Conservation (phyloP, 92 coral and sea anemone genomes). For the Epizoanthus illoricatus region DNA sequence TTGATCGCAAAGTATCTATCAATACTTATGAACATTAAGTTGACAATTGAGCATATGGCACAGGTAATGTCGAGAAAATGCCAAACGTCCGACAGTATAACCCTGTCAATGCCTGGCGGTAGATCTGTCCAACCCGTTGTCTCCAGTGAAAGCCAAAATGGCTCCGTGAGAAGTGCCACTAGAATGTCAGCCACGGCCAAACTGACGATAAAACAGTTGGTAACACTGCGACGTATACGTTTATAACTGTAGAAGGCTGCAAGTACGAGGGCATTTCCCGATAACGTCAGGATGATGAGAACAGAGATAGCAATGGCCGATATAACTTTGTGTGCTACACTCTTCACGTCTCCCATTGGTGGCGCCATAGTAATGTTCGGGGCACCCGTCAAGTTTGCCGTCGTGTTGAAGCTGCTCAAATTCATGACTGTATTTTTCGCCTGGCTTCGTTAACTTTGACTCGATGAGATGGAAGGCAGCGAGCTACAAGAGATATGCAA, state of each 20-base stretch:
- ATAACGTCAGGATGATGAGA: constrained; percentile 77
- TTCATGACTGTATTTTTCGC: not conserved
- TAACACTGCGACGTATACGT: constrained; percentile 82
- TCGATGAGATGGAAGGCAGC: not conserved
- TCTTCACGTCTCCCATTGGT: constrained; percentile 8
- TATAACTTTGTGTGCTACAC: constrained; percentile 67
- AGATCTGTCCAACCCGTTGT: constrained; percentile 76
- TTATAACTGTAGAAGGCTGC: constrained; percentile 82
- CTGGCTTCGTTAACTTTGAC: not conserved
- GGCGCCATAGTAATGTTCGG: not conserved
- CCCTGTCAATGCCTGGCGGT: constrained; percentile 57
- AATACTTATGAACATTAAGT: constrained; percentile 87
- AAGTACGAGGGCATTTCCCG: constrained; percentile 86
- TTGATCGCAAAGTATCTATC: constrained; percentile 95
- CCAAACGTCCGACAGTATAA: constrained; percentile 56
- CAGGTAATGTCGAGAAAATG: constrained; percentile 79
- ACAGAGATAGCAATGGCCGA: constrained; percentile 78
- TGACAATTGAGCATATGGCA: constrained; percentile 88
- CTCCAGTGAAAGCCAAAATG: constrained; percentile 93
- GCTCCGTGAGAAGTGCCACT: constrained; percentile 91
- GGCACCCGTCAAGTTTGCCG: not conserved
- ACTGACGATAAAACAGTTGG: constrained; percentile 93
- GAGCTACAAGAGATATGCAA: not conserved
- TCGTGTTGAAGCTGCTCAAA: not conserved
- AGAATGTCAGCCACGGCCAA: constrained; percentile 88